A percentile compares a stretch with the other conserved stretches of the same genome.
Evolutionary conservation across 1,140 invertebrate species (phyloP).

Genomic region (Steinernema khuongi): DNA sequence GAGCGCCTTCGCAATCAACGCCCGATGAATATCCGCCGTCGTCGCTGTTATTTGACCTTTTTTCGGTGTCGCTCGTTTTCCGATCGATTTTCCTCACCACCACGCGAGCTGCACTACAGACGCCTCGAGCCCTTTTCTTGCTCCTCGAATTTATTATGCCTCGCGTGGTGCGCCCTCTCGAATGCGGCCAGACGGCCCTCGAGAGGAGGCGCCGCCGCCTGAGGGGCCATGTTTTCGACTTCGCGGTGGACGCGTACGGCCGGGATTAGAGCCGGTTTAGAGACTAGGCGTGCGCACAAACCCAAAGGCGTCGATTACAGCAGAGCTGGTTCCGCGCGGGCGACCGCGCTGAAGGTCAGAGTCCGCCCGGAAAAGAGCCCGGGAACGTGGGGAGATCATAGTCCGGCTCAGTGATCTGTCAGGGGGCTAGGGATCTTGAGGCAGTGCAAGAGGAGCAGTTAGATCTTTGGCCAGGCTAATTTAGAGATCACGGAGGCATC

Average conservation of each 20-base stretch:
- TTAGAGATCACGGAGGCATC: background rate
- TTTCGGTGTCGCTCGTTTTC: background rate
- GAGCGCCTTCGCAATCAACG: background rate
- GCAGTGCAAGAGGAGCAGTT: too few species aligned
- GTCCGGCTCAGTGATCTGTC: background rate
- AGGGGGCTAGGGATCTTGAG: background rate
- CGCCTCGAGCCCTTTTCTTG: conserved; percentile 4
- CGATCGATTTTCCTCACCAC: conserved; percentile 7
- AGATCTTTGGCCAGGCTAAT: too few species aligned
- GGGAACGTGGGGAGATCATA: background rate
- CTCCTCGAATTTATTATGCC: background rate
- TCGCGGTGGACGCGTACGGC: background rate
- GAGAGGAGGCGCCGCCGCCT: background rate
- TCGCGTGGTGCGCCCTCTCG: background rate
- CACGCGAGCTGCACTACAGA: background rate
- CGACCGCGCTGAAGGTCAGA: background rate
- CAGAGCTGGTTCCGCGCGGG: background rate
- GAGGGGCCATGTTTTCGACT: background rate
- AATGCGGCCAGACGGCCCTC: background rate
- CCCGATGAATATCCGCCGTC: conserved; percentile 5
- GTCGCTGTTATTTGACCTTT: conserved; percentile 9
- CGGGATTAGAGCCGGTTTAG: background rate
- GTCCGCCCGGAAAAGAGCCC: background rate
- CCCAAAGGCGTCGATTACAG: background rate
- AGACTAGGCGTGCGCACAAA: background rate